Conservation (phyloP, 2,888 invertebrate genomes). For the Drosophila paracracens region DNA sequence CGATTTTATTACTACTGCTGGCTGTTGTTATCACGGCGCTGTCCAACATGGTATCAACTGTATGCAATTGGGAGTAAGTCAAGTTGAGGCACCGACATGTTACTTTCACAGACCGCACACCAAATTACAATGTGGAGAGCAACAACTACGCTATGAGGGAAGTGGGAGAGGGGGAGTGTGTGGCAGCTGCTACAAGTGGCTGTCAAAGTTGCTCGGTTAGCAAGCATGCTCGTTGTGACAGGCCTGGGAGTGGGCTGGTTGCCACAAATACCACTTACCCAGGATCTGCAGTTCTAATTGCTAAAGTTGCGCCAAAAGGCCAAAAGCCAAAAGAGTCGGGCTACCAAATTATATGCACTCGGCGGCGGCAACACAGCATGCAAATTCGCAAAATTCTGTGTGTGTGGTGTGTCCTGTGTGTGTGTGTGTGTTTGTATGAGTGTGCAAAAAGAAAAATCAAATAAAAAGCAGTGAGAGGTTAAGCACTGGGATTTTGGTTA, state of each 20-base stretch:
- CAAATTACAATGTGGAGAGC: constrained; percentile 7
- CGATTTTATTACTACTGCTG: neutral
- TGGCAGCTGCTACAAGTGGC: constrained; percentile 38
- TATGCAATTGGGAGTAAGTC: neutral
- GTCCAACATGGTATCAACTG: neutral
- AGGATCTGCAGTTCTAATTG: constrained; percentile 68
- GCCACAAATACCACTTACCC: constrained; percentile 53
- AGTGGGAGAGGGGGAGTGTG: neutral
- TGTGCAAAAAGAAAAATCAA: constrained; percentile 11
- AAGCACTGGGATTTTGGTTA: neutral
- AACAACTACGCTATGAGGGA: constrained; percentile 30
- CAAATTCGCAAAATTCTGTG: constrained; percentile 16
- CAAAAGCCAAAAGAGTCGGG: constrained; percentile 26
- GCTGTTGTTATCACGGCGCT: neutral
- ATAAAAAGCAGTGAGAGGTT: neutral
- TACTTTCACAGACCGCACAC: constrained; percentile 12
- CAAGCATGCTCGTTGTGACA: constrained; percentile 9
- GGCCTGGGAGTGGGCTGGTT: constrained; percentile 22
- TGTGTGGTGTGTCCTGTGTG: neutral
- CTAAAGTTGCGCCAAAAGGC: constrained; percentile 62
- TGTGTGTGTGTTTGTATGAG: neutral
- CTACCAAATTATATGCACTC: constrained; percentile 65
- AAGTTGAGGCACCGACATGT: constrained; percentile 8
- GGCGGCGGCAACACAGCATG: constrained; percentile 15
- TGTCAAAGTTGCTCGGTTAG: constrained; percentile 21